Evolutionary conservation across 2,888 invertebrate genomes (phyloP).

Genomic region (Temnothorax rugatulus): DNA sequence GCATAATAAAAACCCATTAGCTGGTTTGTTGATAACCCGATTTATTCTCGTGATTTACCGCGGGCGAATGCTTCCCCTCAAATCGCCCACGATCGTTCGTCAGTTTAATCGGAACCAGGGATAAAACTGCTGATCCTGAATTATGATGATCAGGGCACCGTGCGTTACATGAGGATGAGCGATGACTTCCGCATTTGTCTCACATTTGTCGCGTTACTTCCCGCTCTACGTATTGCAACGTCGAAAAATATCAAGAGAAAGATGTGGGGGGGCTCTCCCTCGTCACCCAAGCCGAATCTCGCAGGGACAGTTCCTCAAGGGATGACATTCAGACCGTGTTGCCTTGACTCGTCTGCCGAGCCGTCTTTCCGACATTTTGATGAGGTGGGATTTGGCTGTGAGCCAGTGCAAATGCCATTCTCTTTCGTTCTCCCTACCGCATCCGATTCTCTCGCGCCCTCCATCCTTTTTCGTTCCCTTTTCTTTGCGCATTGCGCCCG

Average conservation of each 20-base stretch:
- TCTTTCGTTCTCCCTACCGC: conserved; percentile 62
- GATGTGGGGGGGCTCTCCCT: background rate
- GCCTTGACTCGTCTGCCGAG: conserved; percentile 76
- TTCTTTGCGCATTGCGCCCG: conserved; percentile 51
- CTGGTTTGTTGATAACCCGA: conserved; percentile 45
- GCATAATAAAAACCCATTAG: conserved; percentile 47
- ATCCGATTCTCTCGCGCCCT: conserved; percentile 49
- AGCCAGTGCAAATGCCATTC: conserved; percentile 80
- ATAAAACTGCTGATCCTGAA: conserved; percentile 62
- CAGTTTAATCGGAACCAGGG: conserved; percentile 60
- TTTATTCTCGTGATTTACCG: conserved; percentile 39
- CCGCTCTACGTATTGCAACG: conserved; percentile 58
- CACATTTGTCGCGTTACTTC: conserved; percentile 62
- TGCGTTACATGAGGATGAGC: conserved; percentile 60
- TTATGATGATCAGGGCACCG: conserved; percentile 55
- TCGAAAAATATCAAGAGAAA: conserved; percentile 69
- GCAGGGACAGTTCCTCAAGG: conserved; percentile 75
- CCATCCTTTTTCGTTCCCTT: conserved; percentile 42
- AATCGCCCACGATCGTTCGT: conserved; percentile 38
- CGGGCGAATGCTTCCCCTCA: conserved; percentile 33
- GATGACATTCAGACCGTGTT: conserved; percentile 80
- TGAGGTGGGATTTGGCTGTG: conserved; percentile 81
- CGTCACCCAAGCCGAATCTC: conserved; percentile 51
- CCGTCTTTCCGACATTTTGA: conserved; percentile 82
- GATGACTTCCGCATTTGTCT: conserved; percentile 67